Evolutionary conservation across 2,797 vertebrate species (phyloP), one percentile per base, ranked within the genome.

Genomic region (Gadopsis bispinosus): DNA sequence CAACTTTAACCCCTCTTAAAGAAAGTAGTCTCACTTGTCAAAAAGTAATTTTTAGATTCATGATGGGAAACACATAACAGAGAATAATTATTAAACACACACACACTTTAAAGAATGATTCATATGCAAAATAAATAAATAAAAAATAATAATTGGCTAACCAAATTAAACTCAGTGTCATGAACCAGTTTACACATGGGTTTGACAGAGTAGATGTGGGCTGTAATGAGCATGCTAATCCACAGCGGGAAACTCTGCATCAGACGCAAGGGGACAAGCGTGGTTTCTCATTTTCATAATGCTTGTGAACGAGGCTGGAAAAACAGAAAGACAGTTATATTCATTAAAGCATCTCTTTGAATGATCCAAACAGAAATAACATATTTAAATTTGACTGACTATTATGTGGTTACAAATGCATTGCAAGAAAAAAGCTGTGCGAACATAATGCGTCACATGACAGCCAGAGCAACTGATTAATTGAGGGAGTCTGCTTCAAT

Each of bases 401-500:
- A 60, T 58, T 45, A 53, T 50, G 39, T n/a, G 16, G 41, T 33
- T 64, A 35, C 1, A 64, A 60, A 53, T 63, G 61, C 5, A 51
- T 51, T 33, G 35, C 7, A 65, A 48, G 19, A 16, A 37, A 71
- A 66, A 60, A 58, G 14, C 56, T 61, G 26, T 55, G 22, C 31
- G 1, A 78, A 65, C 68, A 35, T 48, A 84, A 81, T 7, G 31
- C n/a, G 14, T 77, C 60, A 59, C 59, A 48, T 73, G 55, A 55
- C 54, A 76, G 39, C 72, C 68, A 71, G 66, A 83, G 77, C 55
- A 79, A 39, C 60, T 77, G 74, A 86, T 80, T 88, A 79, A 87
- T 84, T 69, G 35, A 35, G 48, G 64, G 39, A 73, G 70, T 80
- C 64, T 50, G 76, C 68, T 53, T 79, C 58, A 82, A 75, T 87